Conservation (phyloP, 2,797 vertebrate species). For the Pseudotriccus pelzelni region DNA sequence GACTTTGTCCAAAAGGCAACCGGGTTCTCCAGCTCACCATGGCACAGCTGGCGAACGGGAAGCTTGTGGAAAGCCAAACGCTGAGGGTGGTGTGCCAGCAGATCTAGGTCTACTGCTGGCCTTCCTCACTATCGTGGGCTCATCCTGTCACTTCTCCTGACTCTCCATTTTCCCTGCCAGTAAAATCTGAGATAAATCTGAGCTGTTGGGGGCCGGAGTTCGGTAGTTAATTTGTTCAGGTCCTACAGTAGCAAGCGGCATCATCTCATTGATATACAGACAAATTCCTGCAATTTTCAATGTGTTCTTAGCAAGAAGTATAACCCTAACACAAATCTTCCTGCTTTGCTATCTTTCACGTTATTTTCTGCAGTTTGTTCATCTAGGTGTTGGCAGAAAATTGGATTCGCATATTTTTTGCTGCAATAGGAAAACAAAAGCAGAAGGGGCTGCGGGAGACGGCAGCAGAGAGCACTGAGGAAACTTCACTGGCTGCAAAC, state of each 20-base stretch:
- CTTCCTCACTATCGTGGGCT: not conserved
- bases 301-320: not conserved
- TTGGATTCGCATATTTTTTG: not conserved
- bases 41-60: not conserved
- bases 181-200: constrained; percentile 26
- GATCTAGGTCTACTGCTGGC: not conserved
- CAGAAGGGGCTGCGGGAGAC: constrained; percentile 10
- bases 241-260: not conserved
- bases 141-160: not conserved
- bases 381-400: not conserved
- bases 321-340: not conserved
- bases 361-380: constrained; percentile 5
- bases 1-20: not conserved
- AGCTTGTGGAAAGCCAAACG: not conserved
- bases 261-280: not conserved
- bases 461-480: constrained; percentile 21
- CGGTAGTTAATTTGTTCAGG: not conserved
- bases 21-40: not conserved
- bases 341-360: not conserved
- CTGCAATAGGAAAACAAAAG: constrained; percentile 27
- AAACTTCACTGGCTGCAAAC: constrained; percentile 54
- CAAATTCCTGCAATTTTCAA: not conserved
- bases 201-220: constrained; percentile 4
- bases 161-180: not conserved
- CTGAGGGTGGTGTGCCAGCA: not conserved